A percentile compares a stretch with the other conserved stretches of the same genome.
phyloP scores from a whole-genome alignment of 1,140 invertebrate genomes.

The Euwallacea fornicatus region DNA sequence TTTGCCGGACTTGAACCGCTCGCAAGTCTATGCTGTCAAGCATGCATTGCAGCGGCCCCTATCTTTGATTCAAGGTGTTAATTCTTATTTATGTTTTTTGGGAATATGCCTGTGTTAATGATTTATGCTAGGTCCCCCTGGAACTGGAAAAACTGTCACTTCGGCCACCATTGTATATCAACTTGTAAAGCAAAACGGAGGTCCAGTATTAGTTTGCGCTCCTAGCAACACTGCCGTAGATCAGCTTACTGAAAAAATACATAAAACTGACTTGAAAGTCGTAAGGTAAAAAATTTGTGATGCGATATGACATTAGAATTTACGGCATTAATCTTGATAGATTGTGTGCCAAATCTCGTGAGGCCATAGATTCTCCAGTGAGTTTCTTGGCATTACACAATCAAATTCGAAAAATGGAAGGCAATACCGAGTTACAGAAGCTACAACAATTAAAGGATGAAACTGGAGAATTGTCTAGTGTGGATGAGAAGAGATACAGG shows the following conservation, averaged over 20 bases:
- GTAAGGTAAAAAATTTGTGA: slow-evolving; percentile 14
- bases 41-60: slow-evolving; percentile 96
- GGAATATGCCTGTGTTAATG: not conserved
- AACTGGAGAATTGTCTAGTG: slow-evolving; percentile 90
- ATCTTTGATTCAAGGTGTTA: slow-evolving; percentile 85
- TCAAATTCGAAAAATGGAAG: slow-evolving; percentile 93
- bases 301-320: not conserved
- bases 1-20: slow-evolving; percentile 95
- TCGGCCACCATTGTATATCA: slow-evolving; percentile 99
- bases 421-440: slow-evolving; percentile 89
- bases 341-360: slow-evolving; percentile 96
- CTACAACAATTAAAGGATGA: slow-evolving; percentile 97
- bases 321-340: slow-evolving; percentile 53
- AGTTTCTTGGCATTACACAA: slow-evolving; percentile 97
- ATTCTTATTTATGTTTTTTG: not conserved
- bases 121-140: slow-evolving; percentile 65
- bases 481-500: slow-evolving; percentile 91
- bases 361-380: slow-evolving; percentile 97
- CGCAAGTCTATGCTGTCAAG: slow-evolving; percentile 98
- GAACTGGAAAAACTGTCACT: slow-evolving; percentile 98
- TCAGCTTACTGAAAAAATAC: slow-evolving; percentile 98
- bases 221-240: slow-evolving; percentile 99
- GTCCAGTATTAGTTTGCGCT: slow-evolving; percentile 96
- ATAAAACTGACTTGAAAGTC: slow-evolving; percentile 91
- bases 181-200: slow-evolving; percentile 90